These are phyloP conservation scores for Eristalis intricaria DNA, from an alignment of 2,888 invertebrate species.

Conservation along the genomic window DNA sequence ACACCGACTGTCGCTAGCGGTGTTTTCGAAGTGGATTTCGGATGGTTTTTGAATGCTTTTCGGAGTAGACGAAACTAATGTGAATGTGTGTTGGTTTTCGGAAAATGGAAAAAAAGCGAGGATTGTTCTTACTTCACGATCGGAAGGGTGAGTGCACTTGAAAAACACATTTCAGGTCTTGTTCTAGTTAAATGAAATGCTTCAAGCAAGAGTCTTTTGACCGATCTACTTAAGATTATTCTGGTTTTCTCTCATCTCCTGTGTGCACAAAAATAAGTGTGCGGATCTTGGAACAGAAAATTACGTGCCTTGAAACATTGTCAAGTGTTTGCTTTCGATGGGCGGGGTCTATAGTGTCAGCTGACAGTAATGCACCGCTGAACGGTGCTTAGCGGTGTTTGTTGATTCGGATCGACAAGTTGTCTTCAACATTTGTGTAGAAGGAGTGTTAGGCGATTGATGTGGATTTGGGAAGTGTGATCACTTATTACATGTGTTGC, in stretches of 20 bases:
- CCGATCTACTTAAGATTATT: too few species aligned
- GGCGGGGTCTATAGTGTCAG: not conserved
- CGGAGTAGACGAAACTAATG: not conserved
- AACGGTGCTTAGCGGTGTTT: not conserved
- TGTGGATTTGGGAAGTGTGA: not conserved
- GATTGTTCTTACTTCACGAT: too few species aligned
- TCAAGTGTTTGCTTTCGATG: too few species aligned
- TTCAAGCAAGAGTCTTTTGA: too few species aligned
- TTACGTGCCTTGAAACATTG: too few species aligned
- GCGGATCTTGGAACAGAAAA: too few species aligned
- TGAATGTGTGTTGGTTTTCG: not conserved
- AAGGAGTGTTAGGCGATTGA: not conserved
- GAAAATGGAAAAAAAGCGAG: not conserved
- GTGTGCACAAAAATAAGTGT: too few species aligned
- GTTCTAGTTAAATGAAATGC: too few species aligned
- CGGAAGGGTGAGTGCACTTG: not conserved
- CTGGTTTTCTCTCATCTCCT: too few species aligned
- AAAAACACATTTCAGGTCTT: not conserved
- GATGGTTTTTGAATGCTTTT: not conserved
- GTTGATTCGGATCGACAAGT: not conserved
- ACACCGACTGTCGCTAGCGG: conserved; percentile 17
- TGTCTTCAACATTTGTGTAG: not conserved
- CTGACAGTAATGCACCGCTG: not conserved
- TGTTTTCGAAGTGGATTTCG: conserved; percentile 13
- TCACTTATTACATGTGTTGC: too few species aligned